These are phyloP conservation scores for Dasyprocta punctata DNA, from an alignment of 2,113 vertebrate genomes.

Conservation along the genomic window DNA sequence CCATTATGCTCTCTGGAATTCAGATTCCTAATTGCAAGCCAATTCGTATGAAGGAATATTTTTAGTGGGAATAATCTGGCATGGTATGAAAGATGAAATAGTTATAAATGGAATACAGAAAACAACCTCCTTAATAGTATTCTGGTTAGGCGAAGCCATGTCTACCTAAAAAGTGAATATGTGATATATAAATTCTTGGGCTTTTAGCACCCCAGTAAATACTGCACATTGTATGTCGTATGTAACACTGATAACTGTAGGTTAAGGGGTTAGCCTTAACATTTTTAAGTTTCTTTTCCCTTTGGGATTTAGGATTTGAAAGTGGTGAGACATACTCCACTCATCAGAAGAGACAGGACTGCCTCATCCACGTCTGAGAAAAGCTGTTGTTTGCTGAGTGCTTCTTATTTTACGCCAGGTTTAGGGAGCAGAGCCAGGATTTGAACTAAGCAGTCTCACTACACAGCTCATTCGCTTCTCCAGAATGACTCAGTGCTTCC, in stretches of 20 bases:
- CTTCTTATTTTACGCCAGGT: neutral
- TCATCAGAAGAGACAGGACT: neutral
- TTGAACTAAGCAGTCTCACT: neutral
- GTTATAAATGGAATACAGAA: neutral
- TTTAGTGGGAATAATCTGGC: constrained; percentile 3
- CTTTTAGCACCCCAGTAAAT: neutral
- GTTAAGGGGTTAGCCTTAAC: neutral
- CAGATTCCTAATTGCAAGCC: constrained; percentile 65
- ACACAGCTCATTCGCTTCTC: neutral
- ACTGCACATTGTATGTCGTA: neutral
- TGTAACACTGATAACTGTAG: neutral
- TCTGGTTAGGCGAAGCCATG: neutral
- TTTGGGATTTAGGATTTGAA: neutral
- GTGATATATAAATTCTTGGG: neutral
- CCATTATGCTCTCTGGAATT: constrained; percentile 74
- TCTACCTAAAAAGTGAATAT: neutral
- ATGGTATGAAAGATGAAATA: neutral
- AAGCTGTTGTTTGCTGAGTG: neutral
- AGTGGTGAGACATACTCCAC: neutral
- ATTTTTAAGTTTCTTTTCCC: neutral
- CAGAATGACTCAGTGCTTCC: neutral
- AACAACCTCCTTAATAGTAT: neutral
- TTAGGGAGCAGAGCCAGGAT: neutral
- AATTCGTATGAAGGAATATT: constrained; percentile 52
- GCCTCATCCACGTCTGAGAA: neutral